A percentile compares a stretch with the other conserved stretches of the same genome.
Evolutionary conservation across 2,888 invertebrate species (phyloP).

Genomic region (Myathropa florea): DNA sequence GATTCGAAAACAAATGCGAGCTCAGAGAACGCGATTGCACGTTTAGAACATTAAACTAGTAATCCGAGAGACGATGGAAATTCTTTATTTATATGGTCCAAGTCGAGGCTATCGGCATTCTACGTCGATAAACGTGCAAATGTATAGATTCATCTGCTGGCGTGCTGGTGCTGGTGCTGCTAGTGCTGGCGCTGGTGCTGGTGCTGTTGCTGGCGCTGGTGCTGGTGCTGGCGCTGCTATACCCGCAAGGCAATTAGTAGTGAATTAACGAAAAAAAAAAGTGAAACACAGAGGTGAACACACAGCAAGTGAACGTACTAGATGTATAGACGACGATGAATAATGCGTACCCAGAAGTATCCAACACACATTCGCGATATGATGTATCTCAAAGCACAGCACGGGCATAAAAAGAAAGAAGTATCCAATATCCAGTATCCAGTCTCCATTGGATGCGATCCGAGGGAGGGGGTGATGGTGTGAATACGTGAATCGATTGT

Average conservation of each 20-base stretch:
- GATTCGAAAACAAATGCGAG: background rate
- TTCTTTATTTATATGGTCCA: conserved; percentile 80
- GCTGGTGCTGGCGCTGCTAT: conserved; percentile 1
- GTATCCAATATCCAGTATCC: background rate
- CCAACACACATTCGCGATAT: conserved; percentile 30
- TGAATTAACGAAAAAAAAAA: conserved; percentile 35
- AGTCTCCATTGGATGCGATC: conserved; percentile 5
- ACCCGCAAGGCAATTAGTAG: conserved; percentile 49
- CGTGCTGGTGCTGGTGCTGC: background rate
- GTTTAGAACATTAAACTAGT: conserved; percentile 77
- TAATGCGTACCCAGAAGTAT: conserved; percentile 44
- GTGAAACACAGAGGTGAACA: conserved; percentile 23
- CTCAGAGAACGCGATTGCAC: conserved; percentile 68
- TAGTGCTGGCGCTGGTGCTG: background rate
- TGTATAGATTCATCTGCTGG: conserved; percentile 38
- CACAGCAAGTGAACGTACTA: conserved; percentile 32
- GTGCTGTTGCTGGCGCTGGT: background rate
- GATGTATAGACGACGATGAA: conserved; percentile 24
- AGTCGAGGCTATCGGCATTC: conserved; percentile 79
- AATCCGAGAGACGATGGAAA: conserved; percentile 75
- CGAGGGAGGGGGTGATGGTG: conserved; percentile 2
- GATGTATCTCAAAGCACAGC: conserved; percentile 25
- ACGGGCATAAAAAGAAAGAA: background rate
- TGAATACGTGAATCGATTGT: conserved; percentile 45
- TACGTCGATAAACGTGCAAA: conserved; percentile 61